Percentiles rank a stretch among this genome's conserved stretches.
Conservation (phyloP, 1,140 invertebrate species). For the Hirudo medicinalis region DNA sequence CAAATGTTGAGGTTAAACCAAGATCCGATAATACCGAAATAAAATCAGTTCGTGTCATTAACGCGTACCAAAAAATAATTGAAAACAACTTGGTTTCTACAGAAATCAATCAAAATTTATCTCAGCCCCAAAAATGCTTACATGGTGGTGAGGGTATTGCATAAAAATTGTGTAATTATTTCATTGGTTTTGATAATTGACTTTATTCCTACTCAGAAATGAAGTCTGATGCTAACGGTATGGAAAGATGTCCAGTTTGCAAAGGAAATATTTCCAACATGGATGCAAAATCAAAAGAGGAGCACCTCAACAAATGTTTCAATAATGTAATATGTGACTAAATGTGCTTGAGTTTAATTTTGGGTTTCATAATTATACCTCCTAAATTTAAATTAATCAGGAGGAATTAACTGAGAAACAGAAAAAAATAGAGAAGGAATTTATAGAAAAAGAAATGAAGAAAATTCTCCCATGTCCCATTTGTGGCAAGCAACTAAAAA, state of each 20-base stretch:
- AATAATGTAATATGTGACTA: neutral
- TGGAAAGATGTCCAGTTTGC: slow-evolving; percentile 4
- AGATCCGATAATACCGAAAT: too few relatives aligned
- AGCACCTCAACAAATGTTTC: neutral
- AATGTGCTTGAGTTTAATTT: neutral
- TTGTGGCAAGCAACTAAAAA: slow-evolving; percentile 5
- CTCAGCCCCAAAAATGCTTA: too few relatives aligned
- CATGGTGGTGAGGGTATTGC: too few relatives aligned
- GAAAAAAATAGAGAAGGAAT: neutral
- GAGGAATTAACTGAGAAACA: neutral
- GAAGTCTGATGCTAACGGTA: too few relatives aligned
- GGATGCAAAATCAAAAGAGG: neutral
- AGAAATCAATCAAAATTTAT: too few relatives aligned
- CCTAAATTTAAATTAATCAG: neutral
- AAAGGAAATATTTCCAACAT: neutral
- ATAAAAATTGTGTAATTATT: too few relatives aligned
- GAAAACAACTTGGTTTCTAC: too few relatives aligned
- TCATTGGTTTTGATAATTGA: too few relatives aligned
- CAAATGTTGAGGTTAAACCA: too few relatives aligned
- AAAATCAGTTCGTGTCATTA: too few relatives aligned
- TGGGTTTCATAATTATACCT: neutral
- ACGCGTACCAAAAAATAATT: too few relatives aligned
- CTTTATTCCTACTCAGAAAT: too few relatives aligned
- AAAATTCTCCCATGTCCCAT: slow-evolving; percentile 6
- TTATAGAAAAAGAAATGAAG: neutral